These are phyloP conservation scores for Macrobrachium nipponense DNA, from an alignment of 1,140 invertebrate genomes.

Conservation along the genomic window DNA sequence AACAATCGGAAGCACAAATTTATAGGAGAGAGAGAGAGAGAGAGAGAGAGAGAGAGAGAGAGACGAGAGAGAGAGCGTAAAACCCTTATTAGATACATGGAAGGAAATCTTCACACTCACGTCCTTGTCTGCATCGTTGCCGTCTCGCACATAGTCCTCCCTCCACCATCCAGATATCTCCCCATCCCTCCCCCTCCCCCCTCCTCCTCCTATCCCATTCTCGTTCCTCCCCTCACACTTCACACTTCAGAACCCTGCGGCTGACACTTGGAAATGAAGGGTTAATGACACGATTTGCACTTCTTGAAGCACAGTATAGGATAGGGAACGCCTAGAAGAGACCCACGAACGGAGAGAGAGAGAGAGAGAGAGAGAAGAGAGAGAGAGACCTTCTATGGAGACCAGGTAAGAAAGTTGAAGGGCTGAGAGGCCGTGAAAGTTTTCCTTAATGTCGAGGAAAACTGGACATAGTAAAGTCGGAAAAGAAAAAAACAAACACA, in stretches of 20 bases:
- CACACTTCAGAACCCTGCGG: slow-evolving; percentile 9
- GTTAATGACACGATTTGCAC: slow-evolving; percentile 8
- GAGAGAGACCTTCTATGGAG: not conserved
- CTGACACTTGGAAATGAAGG: slow-evolving; percentile 10
- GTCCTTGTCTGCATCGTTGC: not conserved
- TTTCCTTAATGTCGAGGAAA: not conserved
- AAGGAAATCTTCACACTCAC: slow-evolving; percentile 9
- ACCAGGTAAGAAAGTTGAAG: not conserved
- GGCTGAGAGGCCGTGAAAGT: not conserved
- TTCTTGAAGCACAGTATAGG: not conserved
- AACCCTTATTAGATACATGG: not conserved
- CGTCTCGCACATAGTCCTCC: not conserved
- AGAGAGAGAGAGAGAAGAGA: slow-evolving; percentile 12
- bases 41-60: not conserved
- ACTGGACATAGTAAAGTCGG: not conserved
- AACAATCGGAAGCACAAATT: not conserved
- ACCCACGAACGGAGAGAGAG: not conserved
- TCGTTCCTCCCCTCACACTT: slow-evolving; percentile 1
- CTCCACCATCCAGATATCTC: not conserved
- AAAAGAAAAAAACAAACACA: not conserved
- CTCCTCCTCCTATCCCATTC: not conserved
- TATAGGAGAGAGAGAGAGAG: not conserved
- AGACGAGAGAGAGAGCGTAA: not conserved
- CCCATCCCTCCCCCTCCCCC: not conserved
- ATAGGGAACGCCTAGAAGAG: slow-evolving; percentile 9